Percentiles rank a stretch among this genome's conserved stretches.
phyloP scores from a whole-genome alignment of 2,888 invertebrate species.

The Clostera curtula region DNA sequence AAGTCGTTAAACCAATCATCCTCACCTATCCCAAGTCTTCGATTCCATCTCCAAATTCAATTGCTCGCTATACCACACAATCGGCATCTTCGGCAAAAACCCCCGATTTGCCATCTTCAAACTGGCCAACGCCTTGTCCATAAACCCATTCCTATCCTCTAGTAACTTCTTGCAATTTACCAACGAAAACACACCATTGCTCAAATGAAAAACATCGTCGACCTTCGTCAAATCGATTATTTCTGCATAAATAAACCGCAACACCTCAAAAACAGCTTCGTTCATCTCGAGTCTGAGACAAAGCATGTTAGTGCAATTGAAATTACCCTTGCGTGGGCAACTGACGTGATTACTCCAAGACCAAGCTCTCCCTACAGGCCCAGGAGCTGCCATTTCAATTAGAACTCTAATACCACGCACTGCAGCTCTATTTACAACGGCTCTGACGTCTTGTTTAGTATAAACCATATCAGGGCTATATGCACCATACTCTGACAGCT shows the following conservation, averaged over 20 bases:
- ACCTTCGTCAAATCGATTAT: slow-evolving; percentile 81
- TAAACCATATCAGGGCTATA: slow-evolving; percentile 84
- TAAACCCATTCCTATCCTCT: slow-evolving; percentile 83
- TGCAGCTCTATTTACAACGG: slow-evolving; percentile 83
- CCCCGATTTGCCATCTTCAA: slow-evolving; percentile 76
- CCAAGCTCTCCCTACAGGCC: slow-evolving; percentile 90
- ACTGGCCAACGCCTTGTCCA: slow-evolving; percentile 76
- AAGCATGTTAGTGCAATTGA: slow-evolving; percentile 80
- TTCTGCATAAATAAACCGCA: slow-evolving; percentile 82
- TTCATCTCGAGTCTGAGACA: slow-evolving; percentile 84
- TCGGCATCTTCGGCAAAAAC: slow-evolving; percentile 69
- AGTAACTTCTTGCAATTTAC: slow-evolving; percentile 80
- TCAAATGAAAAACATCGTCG: slow-evolving; percentile 85
- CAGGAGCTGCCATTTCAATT: slow-evolving; percentile 91
- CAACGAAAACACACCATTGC: slow-evolving; percentile 82
- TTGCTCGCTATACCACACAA: slow-evolving; percentile 83
- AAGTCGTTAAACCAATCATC: neutral
- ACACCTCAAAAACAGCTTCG: slow-evolving; percentile 79
- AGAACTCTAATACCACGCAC: slow-evolving; percentile 87
- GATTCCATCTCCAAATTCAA: slow-evolving; percentile 62
- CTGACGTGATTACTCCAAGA: slow-evolving; percentile 80
- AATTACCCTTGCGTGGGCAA: slow-evolving; percentile 33
- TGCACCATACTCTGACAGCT: slow-evolving; percentile 86
- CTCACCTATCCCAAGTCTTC: slow-evolving; percentile 58
- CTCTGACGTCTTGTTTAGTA: slow-evolving; percentile 78